Percentiles rank a stretch among this genome's conserved stretches.
These are phyloP conservation scores for Bombus vancouverensis DNA, from an alignment of 1,140 invertebrate genomes.

Conservation along the genomic window DNA sequence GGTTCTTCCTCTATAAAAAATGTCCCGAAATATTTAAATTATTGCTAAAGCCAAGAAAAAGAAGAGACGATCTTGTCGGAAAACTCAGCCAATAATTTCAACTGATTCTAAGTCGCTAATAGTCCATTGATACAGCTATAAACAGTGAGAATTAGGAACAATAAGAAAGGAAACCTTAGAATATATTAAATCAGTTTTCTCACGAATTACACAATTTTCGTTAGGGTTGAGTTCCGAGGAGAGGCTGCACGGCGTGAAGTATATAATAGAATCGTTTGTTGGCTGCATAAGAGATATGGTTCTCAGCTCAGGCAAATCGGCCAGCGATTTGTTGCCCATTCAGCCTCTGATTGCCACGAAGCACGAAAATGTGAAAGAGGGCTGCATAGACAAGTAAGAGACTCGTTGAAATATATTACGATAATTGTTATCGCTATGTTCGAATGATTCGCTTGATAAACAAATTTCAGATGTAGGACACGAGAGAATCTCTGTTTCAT, in stretches of 20 bases:
- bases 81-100: no score
- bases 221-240: conserved; percentile 92
- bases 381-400: conserved; percentile 89
- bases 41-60: no score
- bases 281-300: conserved; percentile 94
- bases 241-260: conserved; percentile 92
- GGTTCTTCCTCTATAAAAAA: no score
- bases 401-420: not conserved
- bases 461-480: conserved; percentile 85
- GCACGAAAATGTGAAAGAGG: conserved; percentile 93
- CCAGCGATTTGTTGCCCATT: conserved; percentile 90
- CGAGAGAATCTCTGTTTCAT: conserved; percentile 92
- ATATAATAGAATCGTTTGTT: conserved; percentile 95
- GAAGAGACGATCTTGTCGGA: no score
- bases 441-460: not conserved
- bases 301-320: conserved; percentile 91
- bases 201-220: not conserved
- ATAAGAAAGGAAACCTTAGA: not conserved
- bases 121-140: no score
- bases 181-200: not conserved
- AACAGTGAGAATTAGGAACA: no score
- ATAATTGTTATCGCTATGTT: not conserved
- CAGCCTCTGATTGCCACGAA: conserved; percentile 91
- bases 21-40: no score
- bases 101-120: no score